phyloP scores from a whole-genome alignment of 2,113 vertebrate genomes.

The Trochalopteron elliotii region DNA sequence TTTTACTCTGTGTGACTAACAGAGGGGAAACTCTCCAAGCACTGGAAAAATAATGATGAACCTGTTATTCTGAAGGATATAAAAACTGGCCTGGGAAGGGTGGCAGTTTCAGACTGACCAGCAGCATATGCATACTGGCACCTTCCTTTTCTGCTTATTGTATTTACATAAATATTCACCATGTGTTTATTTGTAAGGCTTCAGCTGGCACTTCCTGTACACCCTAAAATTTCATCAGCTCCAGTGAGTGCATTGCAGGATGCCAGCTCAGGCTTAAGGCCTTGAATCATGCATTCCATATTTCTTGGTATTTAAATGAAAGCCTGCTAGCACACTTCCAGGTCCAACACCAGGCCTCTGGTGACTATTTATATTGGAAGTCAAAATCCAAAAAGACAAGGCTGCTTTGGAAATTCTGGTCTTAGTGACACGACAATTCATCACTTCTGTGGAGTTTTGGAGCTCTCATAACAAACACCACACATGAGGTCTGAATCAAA shows the following conservation, averaged over 20 bases:
- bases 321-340: not conserved
- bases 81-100: not conserved
- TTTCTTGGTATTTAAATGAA: not conserved
- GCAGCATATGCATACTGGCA: not conserved
- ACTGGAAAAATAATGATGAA: not conserved
- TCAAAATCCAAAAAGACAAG: not conserved
- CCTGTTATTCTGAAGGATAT: not conserved
- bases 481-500: conserved; percentile 17
- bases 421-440: not conserved
- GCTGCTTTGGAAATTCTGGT: conserved; percentile 4
- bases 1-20: not conserved
- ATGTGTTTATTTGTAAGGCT: not conserved
- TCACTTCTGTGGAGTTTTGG: not conserved
- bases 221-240: not conserved
- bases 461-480: not conserved
- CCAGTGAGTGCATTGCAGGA: not conserved
- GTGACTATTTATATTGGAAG: conserved; percentile 22
- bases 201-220: not conserved
- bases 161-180: not conserved
- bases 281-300: not conserved
- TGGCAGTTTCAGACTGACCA: not conserved
- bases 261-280: not conserved
- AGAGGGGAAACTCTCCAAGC: not conserved
- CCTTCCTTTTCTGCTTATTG: not conserved
- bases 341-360: not conserved